Base-by-base conservation (phyloP, 2,888 invertebrate genomes). In the Pyrochroa serraticornis region DNA sequence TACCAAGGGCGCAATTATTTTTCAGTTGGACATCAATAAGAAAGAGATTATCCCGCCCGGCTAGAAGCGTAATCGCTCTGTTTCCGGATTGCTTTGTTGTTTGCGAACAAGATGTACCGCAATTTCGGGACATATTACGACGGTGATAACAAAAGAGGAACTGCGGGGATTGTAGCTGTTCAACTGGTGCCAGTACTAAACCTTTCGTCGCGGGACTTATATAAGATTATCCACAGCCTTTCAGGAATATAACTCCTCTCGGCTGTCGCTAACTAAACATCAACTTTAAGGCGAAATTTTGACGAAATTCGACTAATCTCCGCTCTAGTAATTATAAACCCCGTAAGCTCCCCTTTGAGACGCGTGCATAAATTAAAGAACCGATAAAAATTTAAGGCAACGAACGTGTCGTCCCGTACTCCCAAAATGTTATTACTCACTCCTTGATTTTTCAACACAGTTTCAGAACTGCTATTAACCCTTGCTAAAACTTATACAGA, bases 71-170 rank as follows among this genome's bases (percentile, higher is more conserved):
- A 56, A 60, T 58, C 59, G 48, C 55, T 51, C 62, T 56, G 46
- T 54, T 57, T 54, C 51, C 57, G 58, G 58, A 62, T 58, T 59
- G 58, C 53, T 57, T 58, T 58, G 59, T 62, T 61, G 60, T 60
- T 56, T 54, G 48, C 55, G 41, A 64, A 62, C 52, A 62, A 62
- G 64, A 64, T 62, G 62, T 60, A 60, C 58, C 58, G 60, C 60
- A 58, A 60, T 62, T 65, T 66, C 62, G 60, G 63, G 63, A 66
- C 66, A 65, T 60, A 63, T 63, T 62, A 65, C 62, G 62, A 57
- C 49, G 50, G 57, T 53, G 66, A 62, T 66, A 66, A 66, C 66
- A 66, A 65, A 64, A 60, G 62, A 46, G 53, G 56, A 56, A 62
- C 55, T 43, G 49, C 37, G 42, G 44, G 56, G 58, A 62, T 59